Evolutionary conservation across 1,140 invertebrate genomes (phyloP), one percentile per base, ranked within the genome.

Genomic region (Brachystomella parvula): DNA sequence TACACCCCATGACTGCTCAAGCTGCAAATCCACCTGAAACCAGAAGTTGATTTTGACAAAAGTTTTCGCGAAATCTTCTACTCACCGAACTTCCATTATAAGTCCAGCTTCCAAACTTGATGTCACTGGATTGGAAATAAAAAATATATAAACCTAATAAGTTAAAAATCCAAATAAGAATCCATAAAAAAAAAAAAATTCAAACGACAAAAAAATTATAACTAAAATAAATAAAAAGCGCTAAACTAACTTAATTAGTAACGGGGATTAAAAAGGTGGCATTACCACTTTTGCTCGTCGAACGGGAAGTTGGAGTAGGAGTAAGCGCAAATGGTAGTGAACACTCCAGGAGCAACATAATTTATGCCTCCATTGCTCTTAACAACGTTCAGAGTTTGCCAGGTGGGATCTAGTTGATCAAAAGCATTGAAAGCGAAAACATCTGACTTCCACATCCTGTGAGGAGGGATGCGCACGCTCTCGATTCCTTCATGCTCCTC

Each of bases 271-370:
- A n/a, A n/a, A n/a, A n/a, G n/a, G n/a, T 19, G 35, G 6, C 6
- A 39, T 53, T 53, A 53, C 49, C 94, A 99, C 75, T 87, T 87
- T 82, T 98, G 96, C 80, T 97, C 94, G 79, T 98, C 96, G 81
- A 98, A 98, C 60, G 96, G 96, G 82, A 98, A 98, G 93, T 94
- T 97, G 68, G 92, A 96, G 80, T 98, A 98, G 82, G 98, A 94
- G 76, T 98, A 98, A 81, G 94, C 93, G 83, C 96, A 99, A 74
- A 94, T 96, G 80, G 92, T 96, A 80, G 96, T 96, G 83, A 98
- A 97, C 80, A 98, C 61, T 74, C 92, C 94, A 62, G 96, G 96
- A 71, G 96, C 95, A 75, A 98, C 89, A 83, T 96, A 98, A 66
- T 92, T 84, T 79, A 93, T 95, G 74, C 87, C 90, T 66, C 95